Conservation (phyloP, 2,888 invertebrate genomes). For the Lamellibrachia satsuma region DNA sequence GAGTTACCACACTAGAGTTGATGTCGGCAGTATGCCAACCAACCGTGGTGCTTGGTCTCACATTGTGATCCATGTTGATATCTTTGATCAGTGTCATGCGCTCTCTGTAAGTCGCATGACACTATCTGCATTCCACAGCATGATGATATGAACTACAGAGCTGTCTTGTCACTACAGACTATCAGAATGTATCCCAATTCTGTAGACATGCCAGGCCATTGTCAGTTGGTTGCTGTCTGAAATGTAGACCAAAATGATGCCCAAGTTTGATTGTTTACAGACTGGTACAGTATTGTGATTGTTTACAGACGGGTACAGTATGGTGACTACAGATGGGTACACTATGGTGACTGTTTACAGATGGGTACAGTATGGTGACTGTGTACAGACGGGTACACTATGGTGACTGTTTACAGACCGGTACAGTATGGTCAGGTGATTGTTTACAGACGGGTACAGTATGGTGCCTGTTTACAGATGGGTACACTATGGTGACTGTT, state of each 20-base stretch:
- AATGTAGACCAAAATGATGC: neutral
- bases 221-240: neutral
- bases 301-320: too few species aligned
- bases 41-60: neutral
- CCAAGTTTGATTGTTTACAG: neutral
- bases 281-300: neutral
- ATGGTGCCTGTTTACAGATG: neutral
- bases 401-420: neutral
- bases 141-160: neutral
- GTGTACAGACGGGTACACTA: too few species aligned
- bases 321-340: too few species aligned
- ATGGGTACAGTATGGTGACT: too few species aligned
- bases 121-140: neutral
- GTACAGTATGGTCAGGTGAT: neutral
- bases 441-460: neutral
- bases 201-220: neutral
- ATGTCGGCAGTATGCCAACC: neutral
- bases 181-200: too few species aligned
- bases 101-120: neutral
- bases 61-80: neutral
- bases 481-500: neutral
- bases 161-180: neutral
- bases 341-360: too few species aligned
- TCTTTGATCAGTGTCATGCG: slow-evolving; percentile 7
- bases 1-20: neutral